Evolutionary conservation across 2,888 invertebrate species (phyloP).

Genomic region (Eilema griseolum): DNA sequence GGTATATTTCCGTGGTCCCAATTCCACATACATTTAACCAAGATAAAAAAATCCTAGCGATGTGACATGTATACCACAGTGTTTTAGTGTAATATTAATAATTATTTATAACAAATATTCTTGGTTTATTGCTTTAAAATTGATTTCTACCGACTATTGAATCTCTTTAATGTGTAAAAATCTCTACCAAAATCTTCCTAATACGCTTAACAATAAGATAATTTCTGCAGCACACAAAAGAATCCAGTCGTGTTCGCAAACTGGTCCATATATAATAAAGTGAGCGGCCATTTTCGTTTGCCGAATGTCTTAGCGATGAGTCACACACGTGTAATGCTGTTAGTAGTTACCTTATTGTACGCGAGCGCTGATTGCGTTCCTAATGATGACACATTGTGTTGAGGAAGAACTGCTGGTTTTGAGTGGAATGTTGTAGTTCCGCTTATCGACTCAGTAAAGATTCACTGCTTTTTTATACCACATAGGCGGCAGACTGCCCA

Average conservation of each 20-base stretch:
- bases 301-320: conserved; percentile 58
- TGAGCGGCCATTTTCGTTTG: conserved; percentile 54
- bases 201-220: neutral
- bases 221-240: conserved; percentile 32
- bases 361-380: conserved; percentile 48
- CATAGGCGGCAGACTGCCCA: too few species aligned
- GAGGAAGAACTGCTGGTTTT: conserved; percentile 9
- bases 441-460: neutral
- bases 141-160: neutral
- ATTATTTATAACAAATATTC: neutral
- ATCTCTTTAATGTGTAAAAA: neutral
- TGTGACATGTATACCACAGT: too few species aligned
- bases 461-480: neutral
- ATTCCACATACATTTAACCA: neutral
- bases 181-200: neutral
- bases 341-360: conserved; percentile 53
- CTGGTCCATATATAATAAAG: conserved; percentile 47
- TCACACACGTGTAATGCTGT: conserved; percentile 58
- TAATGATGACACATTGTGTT: conserved; percentile 52
- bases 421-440: conserved; percentile 7
- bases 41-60: too few species aligned
- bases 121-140: neutral
- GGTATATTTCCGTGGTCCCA: neutral
- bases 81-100: too few species aligned
- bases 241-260: conserved; percentile 46